Evolutionary conservation across 2,888 invertebrate species (phyloP).

Genomic region (Xanthia icteritia): DNA sequence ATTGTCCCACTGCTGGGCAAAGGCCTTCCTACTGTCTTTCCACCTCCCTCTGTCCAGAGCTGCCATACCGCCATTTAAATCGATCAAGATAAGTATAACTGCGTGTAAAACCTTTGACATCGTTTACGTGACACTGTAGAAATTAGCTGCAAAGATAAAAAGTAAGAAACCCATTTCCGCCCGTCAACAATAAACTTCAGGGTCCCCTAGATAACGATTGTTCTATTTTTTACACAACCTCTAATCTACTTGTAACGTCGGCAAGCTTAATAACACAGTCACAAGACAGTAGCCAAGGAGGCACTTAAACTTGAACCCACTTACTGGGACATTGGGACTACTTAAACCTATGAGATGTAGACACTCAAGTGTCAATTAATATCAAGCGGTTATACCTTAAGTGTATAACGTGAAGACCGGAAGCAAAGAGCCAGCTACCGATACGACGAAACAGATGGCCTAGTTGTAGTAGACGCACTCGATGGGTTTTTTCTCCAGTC

Average conservation of each 20-base stretch:
- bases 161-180: slow-evolving; percentile 24
- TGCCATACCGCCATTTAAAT: neutral
- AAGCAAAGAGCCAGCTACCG: slow-evolving; percentile 12
- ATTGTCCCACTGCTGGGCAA: too few relatives aligned
- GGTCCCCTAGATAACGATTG: slow-evolving; percentile 29
- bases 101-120: neutral
- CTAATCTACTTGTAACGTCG: neutral
- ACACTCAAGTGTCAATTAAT: slow-evolving; percentile 20
- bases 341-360: slow-evolving; percentile 16
- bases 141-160: slow-evolving; percentile 23
- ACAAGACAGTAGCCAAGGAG: slow-evolving; percentile 26
- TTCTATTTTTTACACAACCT: slow-evolving; percentile 24
- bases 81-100: slow-evolving; percentile 14
- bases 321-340: slow-evolving; percentile 14
- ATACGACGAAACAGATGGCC: slow-evolving; percentile 21
- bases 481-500: slow-evolving; percentile 5
- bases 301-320: slow-evolving; percentile 32
- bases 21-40: too few relatives aligned
- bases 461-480: slow-evolving; percentile 1
- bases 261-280: slow-evolving; percentile 1
- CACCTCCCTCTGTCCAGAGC: too few relatives aligned
- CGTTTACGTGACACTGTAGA: slow-evolving; percentile 10
- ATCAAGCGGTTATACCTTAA: slow-evolving; percentile 1
- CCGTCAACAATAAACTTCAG: slow-evolving; percentile 20
- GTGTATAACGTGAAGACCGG: slow-evolving; percentile 24